A percentile compares a stretch with the other conserved stretches of the same genome.
Conservation (phyloP, 2,113 vertebrate species). For the Hyperopisus bebe region DNA sequence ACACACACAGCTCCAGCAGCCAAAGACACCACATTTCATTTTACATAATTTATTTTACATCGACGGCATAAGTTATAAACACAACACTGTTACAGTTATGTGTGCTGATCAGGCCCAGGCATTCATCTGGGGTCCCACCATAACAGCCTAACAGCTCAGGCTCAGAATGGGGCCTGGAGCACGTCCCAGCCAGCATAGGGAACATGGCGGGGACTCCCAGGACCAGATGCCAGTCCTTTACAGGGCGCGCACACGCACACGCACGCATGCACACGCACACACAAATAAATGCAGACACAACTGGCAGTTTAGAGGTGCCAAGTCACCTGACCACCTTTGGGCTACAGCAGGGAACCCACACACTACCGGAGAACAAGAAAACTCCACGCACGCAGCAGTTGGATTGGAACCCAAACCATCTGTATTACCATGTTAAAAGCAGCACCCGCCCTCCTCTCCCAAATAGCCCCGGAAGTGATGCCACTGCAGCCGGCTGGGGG, state of each 20-base stretch:
- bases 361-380: neutral
- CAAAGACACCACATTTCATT: neutral
- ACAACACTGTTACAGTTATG: neutral
- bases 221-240: neutral
- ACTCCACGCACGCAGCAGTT: neutral
- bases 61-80: neutral
- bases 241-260: neutral
- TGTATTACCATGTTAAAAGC: neutral
- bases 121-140: neutral
- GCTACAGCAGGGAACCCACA: neutral
- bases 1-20: neutral
- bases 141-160: neutral
- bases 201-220: neutral
- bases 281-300: neutral
- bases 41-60: neutral
- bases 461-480: neutral
- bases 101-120: neutral
- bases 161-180: neutral
- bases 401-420: neutral
- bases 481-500: neutral
- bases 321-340: neutral
- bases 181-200: neutral
- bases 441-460: too few species aligned
- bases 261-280: neutral
- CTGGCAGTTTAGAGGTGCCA: neutral